Percentiles rank a stretch among this genome's conserved stretches.
phyloP scores from a whole-genome alignment of 2,888 invertebrate genomes.

The Caenorhabditis sulstoni region DNA sequence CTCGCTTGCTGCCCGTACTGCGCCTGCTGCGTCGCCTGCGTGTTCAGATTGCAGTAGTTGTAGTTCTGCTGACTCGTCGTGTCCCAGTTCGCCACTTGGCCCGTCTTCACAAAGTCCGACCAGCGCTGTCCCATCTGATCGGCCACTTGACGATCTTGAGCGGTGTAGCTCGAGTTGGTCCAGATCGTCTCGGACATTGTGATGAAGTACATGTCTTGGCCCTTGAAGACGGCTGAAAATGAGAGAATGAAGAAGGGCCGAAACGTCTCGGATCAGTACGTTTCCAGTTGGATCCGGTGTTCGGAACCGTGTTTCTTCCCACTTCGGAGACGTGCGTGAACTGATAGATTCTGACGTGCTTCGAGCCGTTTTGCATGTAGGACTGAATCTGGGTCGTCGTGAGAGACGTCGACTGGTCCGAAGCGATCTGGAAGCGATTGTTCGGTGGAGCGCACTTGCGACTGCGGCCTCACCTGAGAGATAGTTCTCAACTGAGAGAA shows the following conservation, averaged over 20 bases:
- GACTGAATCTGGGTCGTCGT: conserved; percentile 65
- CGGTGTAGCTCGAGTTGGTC: conserved; percentile 59
- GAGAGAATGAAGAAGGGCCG: neutral
- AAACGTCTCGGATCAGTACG: conserved; percentile 42
- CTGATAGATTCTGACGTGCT: conserved; percentile 66
- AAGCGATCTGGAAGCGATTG: conserved; percentile 59
- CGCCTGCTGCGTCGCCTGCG: conserved; percentile 54
- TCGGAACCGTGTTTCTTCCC: conserved; percentile 63
- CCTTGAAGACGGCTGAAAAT: conserved; percentile 69
- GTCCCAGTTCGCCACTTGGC: conserved; percentile 68
- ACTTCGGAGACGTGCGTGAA: conserved; percentile 70
- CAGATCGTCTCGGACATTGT: conserved; percentile 72
- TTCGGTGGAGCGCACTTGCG: no score
- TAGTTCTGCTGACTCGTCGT: conserved; percentile 62
- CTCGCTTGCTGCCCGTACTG: conserved; percentile 67
- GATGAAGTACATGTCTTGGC: conserved; percentile 70
- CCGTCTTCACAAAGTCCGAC: conserved; percentile 73
- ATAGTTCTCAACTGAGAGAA: conserved; percentile 39
- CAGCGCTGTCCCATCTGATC: conserved; percentile 69
- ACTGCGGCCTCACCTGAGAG: conserved; percentile 27
- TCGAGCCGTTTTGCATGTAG: conserved; percentile 63
- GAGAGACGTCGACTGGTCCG: conserved; percentile 62
- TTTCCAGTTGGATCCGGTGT: conserved; percentile 65
- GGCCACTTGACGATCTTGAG: conserved; percentile 66
- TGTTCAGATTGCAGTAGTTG: conserved; percentile 68